Evolutionary conservation across 2,888 invertebrate species (phyloP).

Genomic region (Oeneis ivallda): DNA sequence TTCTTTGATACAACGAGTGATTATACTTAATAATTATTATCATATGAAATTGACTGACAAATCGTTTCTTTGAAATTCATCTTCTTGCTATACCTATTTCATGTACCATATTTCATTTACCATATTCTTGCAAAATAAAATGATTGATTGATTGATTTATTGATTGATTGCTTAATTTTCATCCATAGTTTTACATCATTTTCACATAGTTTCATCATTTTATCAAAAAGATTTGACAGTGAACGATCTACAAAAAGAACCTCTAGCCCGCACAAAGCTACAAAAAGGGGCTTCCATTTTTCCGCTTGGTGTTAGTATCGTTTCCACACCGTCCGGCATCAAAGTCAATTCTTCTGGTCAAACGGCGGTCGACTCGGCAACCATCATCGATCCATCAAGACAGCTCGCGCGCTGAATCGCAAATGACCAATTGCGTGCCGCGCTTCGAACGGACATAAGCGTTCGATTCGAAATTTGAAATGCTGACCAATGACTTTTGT

Average conservation of each 20-base stretch:
- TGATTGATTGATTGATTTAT: too few relatives aligned
- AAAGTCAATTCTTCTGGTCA: constrained; percentile 63
- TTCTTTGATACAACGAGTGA: too few relatives aligned
- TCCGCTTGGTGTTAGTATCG: constrained; percentile 18
- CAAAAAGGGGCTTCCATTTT: constrained; percentile 17
- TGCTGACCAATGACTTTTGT: constrained; percentile 62
- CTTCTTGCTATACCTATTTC: too few relatives aligned
- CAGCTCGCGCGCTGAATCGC: constrained; percentile 69
- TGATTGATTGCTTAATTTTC: too few relatives aligned
- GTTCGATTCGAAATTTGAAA: constrained; percentile 61
- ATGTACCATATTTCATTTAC: too few relatives aligned
- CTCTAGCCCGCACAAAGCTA: not conserved
- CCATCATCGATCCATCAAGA: constrained; percentile 75
- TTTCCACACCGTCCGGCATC: constrained; percentile 29
- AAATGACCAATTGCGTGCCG: constrained; percentile 70
- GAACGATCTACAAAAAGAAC: not conserved
- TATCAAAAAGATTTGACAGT: not conserved
- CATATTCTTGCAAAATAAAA: too few relatives aligned
- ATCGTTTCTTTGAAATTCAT: too few relatives aligned
- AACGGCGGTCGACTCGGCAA: constrained; percentile 59
- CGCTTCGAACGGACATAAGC: constrained; percentile 65
- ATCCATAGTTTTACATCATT: too few relatives aligned
- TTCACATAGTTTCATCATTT: too few relatives aligned
- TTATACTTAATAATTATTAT: too few relatives aligned
- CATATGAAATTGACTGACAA: too few relatives aligned